Evolutionary conservation across 30 jellyfish, hydroid and myxozoan species (phyloP).

Genomic region (Aurelia aurita): DNA sequence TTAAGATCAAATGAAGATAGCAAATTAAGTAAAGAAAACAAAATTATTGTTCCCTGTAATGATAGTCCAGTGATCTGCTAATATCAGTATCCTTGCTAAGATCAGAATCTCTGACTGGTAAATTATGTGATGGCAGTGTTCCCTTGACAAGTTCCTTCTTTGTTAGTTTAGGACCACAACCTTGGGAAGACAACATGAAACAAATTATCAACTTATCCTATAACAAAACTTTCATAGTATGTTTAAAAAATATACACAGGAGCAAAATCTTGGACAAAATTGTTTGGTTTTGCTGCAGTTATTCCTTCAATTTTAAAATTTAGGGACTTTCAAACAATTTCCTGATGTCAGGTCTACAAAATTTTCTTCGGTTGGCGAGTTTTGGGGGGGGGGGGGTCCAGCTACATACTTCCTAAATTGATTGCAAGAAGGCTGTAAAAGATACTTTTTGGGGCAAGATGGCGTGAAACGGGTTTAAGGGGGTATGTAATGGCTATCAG

Average conservation of each 20-base stretch:
- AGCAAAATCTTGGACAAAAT: too few species aligned
- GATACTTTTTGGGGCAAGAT: slow-evolving; percentile 2
- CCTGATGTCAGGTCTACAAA: slow-evolving; percentile 11
- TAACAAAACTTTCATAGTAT: too few species aligned
- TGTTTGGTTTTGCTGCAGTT: too few species aligned
- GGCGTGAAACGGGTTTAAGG: neutral
- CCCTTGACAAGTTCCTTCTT: slow-evolving; percentile 33
- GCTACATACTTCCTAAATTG: too few species aligned
- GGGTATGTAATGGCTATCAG: neutral
- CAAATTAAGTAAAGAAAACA: too few species aligned
- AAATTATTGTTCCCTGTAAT: too few species aligned
- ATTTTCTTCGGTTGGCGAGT: neutral
- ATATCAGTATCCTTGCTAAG: neutral
- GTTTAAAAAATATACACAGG: too few species aligned
- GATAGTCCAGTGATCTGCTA: neutral
- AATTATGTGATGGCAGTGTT: slow-evolving; percentile 41
- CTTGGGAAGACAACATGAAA: slow-evolving; percentile 17
- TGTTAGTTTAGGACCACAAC: slow-evolving; percentile 37
- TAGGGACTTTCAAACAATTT: neutral
- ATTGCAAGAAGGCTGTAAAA: neutral
- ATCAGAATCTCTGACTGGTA: slow-evolving; percentile 38
- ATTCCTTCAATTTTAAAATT: neutral
- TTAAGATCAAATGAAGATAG: too few species aligned
- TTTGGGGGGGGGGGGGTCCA: neutral
- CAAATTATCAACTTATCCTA: neutral